These are phyloP conservation scores for Cataglyphis hispanica DNA, from an alignment of 1,140 invertebrate species.

Conservation along the genomic window DNA sequence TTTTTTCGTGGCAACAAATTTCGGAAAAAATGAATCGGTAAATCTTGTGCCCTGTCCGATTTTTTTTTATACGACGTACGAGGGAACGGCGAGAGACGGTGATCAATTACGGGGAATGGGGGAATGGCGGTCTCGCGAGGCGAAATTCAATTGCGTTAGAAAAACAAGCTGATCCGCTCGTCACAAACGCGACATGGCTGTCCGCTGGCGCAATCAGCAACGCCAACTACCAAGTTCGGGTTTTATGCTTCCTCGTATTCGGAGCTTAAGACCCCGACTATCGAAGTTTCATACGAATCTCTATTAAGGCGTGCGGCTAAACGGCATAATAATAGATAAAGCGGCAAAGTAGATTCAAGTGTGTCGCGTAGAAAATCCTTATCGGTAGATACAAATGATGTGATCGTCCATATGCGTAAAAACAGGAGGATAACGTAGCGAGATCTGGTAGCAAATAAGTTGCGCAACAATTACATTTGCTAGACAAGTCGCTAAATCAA, in stretches of 20 bases:
- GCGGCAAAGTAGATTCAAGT: slow-evolving; percentile 39
- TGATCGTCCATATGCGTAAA: slow-evolving; percentile 7
- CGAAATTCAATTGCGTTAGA: slow-evolving; percentile 81
- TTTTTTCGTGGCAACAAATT: slow-evolving; percentile 7
- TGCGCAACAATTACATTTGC: slow-evolving; percentile 70
- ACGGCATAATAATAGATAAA: slow-evolving; percentile 25
- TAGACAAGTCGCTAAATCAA: slow-evolving; percentile 62
- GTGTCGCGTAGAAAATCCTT: slow-evolving; percentile 4
- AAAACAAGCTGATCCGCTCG: slow-evolving; percentile 80
- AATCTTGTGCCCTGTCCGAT: slow-evolving; percentile 61
- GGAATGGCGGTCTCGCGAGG: slow-evolving; percentile 75
- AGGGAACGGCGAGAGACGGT: slow-evolving; percentile 65
- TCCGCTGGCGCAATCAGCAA: slow-evolving; percentile 51
- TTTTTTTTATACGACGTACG: slow-evolving; percentile 56
- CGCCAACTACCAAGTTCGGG: slow-evolving; percentile 51
- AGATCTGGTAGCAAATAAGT: slow-evolving; percentile 40
- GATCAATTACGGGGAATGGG: slow-evolving; percentile 78
- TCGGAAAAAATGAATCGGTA: slow-evolving; percentile 62
- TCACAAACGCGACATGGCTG: slow-evolving; percentile 79
- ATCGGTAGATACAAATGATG: slow-evolving; percentile 14
- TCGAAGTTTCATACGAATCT: slow-evolving; percentile 34
- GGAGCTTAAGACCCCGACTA: background rate
- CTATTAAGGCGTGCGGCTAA: background rate
- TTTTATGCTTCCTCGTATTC: slow-evolving; percentile 42
- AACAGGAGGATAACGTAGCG: slow-evolving; percentile 39